Evolutionary conservation across 2,888 invertebrate genomes (phyloP).

Genomic region (Tipula unca): DNA sequence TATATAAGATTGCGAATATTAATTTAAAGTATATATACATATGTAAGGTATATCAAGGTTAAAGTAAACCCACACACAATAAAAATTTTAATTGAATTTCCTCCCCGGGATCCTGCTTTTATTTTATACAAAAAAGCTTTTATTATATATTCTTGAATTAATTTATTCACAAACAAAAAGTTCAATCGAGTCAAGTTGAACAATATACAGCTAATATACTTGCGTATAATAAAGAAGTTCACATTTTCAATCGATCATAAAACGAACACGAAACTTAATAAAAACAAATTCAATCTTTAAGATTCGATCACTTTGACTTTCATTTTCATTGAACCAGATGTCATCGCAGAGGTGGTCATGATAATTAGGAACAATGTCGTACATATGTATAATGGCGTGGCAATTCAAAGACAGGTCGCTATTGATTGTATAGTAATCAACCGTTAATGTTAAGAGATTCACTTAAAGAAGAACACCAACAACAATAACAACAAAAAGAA

Average conservation of each 20-base stretch:
- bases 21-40: too few species aligned
- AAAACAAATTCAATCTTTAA: background rate
- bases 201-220: background rate
- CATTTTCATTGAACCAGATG: background rate
- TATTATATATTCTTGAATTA: background rate
- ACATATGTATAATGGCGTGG: background rate
- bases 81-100: background rate
- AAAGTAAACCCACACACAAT: background rate
- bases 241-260: background rate
- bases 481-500: too few species aligned
- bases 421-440: too few species aligned
- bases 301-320: background rate
- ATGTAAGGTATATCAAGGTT: background rate
- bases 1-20: background rate
- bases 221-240: background rate
- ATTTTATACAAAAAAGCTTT: background rate
- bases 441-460: too few species aligned
- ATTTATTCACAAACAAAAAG: background rate
- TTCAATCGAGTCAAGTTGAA: background rate
- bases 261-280: background rate
- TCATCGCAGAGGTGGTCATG: background rate
- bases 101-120: background rate
- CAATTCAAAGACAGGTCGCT: too few species aligned
- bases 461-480: too few species aligned
- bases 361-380: background rate